A percentile compares a stretch with the other conserved stretches of the same genome.
phyloP scores from a whole-genome alignment of 2,888 invertebrate genomes.

The Chesias legatella region DNA sequence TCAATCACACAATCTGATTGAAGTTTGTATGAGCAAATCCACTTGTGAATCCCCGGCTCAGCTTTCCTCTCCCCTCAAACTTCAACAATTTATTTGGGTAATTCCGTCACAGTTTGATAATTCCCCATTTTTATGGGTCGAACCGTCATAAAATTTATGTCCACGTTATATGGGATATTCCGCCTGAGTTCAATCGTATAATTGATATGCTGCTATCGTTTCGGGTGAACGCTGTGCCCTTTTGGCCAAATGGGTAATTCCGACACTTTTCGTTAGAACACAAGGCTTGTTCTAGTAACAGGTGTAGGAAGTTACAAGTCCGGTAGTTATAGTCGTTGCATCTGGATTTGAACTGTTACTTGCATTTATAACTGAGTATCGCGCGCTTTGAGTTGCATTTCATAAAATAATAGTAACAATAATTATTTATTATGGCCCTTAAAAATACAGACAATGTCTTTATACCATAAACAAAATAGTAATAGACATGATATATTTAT shows the following conservation, averaged over 20 bases:
- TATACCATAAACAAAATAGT: no score
- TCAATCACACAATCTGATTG: conserved; percentile 8
- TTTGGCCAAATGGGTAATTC: conserved; percentile 11
- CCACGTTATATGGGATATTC: conserved; percentile 42
- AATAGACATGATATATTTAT: no score
- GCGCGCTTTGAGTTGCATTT: no score
- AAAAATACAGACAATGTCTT: no score
- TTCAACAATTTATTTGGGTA: conserved; percentile 54
- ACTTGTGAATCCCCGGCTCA: conserved; percentile 21
- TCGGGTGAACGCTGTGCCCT: conserved; percentile 25
- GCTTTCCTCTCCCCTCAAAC: conserved; percentile 34
- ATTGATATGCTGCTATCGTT: conserved; percentile 45
- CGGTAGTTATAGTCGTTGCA: no score
- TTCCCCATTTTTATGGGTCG: conserved; percentile 51
- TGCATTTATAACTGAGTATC: no score
- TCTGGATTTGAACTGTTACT: no score
- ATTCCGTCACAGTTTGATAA: conserved; percentile 55
- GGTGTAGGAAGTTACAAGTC: no score
- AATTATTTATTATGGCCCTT: no score
- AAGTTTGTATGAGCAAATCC: conserved; percentile 8
- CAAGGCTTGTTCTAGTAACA: neutral
- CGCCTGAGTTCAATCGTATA: conserved; percentile 38
- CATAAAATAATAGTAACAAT: no score
- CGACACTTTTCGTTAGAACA: conserved; percentile 15
- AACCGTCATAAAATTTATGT: conserved; percentile 54